Evolutionary conservation across 2,113 vertebrate species (phyloP).

Genomic region (Gorsachius goisagi): DNA sequence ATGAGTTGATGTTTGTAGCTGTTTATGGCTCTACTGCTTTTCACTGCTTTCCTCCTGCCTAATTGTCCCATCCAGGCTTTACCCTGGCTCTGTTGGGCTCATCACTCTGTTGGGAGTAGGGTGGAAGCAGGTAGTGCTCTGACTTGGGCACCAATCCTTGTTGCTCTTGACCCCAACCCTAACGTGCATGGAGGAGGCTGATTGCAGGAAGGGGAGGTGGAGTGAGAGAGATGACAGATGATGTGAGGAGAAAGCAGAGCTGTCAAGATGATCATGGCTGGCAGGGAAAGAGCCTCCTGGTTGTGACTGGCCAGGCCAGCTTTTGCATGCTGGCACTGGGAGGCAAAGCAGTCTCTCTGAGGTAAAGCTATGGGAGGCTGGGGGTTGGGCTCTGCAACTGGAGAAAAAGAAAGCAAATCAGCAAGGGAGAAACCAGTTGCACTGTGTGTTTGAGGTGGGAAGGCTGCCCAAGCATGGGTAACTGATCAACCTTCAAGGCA

Average conservation of each 20-base stretch:
- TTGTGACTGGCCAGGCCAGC: constrained; percentile 22
- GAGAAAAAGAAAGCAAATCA: neutral
- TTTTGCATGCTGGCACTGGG: constrained; percentile 4
- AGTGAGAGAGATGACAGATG: constrained; percentile 1
- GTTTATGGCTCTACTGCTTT: neutral
- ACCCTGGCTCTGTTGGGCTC: neutral
- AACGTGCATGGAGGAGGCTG: neutral
- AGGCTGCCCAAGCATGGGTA: neutral
- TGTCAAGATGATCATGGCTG: constrained; percentile 47
- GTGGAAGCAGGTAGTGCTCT: neutral
- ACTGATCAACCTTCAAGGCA: neutral
- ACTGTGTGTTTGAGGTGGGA: neutral
- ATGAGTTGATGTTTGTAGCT: neutral
- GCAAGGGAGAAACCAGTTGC: neutral
- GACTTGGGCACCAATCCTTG: neutral
- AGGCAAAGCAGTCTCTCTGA: neutral
- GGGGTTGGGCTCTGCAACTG: neutral
- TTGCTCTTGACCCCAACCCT: neutral
- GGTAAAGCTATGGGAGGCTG: neutral
- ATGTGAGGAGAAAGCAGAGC: constrained; percentile 49
- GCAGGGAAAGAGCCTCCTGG: neutral
- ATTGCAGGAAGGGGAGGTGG: neutral
- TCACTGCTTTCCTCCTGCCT: neutral
- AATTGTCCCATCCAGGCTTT: neutral
- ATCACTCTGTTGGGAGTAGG: neutral